Evolutionary conservation across 2,888 invertebrate species (phyloP).

Genomic region (Sphaeridia pumilis): DNA sequence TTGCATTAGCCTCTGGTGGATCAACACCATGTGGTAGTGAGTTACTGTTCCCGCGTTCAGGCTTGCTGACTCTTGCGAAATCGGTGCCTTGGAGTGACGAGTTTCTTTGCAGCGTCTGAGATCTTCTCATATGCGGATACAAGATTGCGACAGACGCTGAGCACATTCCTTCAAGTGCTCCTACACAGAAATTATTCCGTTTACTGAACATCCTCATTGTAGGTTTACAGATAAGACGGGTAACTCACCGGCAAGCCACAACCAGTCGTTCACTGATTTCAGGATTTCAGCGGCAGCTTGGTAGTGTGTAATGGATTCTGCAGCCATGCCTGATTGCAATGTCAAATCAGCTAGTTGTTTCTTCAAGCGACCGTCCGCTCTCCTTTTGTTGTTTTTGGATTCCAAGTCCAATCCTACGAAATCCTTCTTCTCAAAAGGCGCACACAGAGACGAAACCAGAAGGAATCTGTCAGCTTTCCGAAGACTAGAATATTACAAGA

Average conservation of each 20-base stretch:
- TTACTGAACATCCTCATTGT: too few species aligned
- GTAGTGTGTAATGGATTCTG: slow-evolving; percentile 69
- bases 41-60: slow-evolving; percentile 19
- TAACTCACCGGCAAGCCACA: slow-evolving; percentile 97
- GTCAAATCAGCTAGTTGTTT: slow-evolving; percentile 91
- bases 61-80: slow-evolving; percentile 24
- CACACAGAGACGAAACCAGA: slow-evolving; percentile 48
- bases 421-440: slow-evolving; percentile 93
- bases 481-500: slow-evolving; percentile 16
- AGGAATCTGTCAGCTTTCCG: slow-evolving; percentile 40
- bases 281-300: slow-evolving; percentile 75
- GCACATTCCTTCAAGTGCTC: slow-evolving; percentile 54
- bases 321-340: slow-evolving; percentile 74
- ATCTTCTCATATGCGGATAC: slow-evolving; percentile 68
- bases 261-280: slow-evolving; percentile 80
- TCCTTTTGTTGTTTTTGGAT: slow-evolving; percentile 76
- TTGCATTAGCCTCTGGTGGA: slow-evolving; percentile 31
- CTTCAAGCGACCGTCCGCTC: slow-evolving; percentile 76
- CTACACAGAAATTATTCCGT: too few species aligned
- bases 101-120: slow-evolving; percentile 64
- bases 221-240: too few species aligned
- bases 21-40: slow-evolving; percentile 36
- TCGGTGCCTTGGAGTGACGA: slow-evolving; percentile 65
- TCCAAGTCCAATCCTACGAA: slow-evolving; percentile 90
- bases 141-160: slow-evolving; percentile 75